Evolutionary conservation across 2,113 vertebrate species (phyloP).

Genomic region (Corapipo altera): DNA sequence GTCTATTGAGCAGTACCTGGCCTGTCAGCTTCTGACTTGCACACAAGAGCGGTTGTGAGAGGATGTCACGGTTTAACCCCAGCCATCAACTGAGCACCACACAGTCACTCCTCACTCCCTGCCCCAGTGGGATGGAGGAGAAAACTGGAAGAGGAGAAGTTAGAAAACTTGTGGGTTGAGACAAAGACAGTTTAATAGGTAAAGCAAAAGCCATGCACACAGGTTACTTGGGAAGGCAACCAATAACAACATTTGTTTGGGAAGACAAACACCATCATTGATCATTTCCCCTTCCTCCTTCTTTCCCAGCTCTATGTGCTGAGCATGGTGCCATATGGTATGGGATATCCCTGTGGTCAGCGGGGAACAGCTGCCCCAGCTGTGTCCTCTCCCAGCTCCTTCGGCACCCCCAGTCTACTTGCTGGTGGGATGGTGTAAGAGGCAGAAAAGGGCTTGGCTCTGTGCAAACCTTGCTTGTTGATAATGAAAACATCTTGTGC

Average conservation of each 20-base stretch:
- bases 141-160: background rate
- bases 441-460: background rate
- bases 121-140: background rate
- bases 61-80: background rate
- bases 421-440: too few relatives aligned
- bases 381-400: background rate
- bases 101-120: background rate
- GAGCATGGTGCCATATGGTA: background rate
- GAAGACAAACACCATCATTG: background rate
- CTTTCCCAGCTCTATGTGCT: background rate
- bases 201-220: background rate
- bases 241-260: background rate
- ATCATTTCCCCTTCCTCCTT: background rate
- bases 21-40: background rate
- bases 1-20: background rate
- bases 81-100: background rate
- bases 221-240: background rate
- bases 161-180: background rate
- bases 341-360: background rate
- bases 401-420: background rate
- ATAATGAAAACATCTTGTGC: background rate
- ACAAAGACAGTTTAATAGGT: background rate
- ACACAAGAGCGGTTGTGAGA: background rate
- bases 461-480: fast-evolving
- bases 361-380: background rate